phyloP scores from a whole-genome alignment of 2,113 vertebrate genomes.

The Lipophrys pholis region DNA sequence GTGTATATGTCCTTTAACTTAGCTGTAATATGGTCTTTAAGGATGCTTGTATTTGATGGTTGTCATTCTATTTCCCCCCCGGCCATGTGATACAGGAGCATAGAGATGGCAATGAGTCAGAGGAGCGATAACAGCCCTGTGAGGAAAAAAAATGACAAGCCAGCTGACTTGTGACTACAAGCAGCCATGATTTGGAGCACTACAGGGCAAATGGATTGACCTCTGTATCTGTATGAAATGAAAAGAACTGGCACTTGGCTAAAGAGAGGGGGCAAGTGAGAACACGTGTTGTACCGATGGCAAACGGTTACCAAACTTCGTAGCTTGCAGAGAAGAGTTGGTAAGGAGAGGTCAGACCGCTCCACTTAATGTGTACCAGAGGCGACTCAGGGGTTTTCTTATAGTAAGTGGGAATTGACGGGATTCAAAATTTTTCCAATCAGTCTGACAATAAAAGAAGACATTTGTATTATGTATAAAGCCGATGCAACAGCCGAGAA shows the following conservation, averaged over 20 bases:
- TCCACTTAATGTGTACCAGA: constrained; percentile 28
- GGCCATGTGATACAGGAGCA: not conserved
- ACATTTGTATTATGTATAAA: constrained; percentile 15
- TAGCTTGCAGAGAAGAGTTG: constrained; percentile 28
- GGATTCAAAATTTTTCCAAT: not conserved
- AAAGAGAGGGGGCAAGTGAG: constrained; percentile 6
- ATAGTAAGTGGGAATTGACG: not conserved
- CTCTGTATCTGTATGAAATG: constrained; percentile 37
- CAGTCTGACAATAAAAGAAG: constrained; percentile 1
- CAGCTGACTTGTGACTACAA: constrained; percentile 44
- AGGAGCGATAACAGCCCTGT: constrained; percentile 27
- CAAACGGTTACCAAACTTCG: constrained; percentile 22
- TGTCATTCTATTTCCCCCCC: not conserved
- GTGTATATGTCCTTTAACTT: no score
- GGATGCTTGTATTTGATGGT: no score
- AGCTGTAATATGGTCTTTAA: no score
- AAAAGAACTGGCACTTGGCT: constrained; percentile 22
- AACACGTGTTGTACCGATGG: constrained; percentile 34
- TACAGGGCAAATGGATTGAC: constrained; percentile 47
- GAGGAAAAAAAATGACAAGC: constrained; percentile 19
- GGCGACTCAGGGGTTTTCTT: constrained; percentile 21
- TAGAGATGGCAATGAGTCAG: constrained; percentile 31
- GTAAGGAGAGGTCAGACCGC: constrained; percentile 46
- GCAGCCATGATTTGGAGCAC: constrained; percentile 36
- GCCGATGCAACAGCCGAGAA: constrained; percentile 2